Conservation (phyloP, 2,113 vertebrate species). For the Thalassoma bifasciatum region DNA sequence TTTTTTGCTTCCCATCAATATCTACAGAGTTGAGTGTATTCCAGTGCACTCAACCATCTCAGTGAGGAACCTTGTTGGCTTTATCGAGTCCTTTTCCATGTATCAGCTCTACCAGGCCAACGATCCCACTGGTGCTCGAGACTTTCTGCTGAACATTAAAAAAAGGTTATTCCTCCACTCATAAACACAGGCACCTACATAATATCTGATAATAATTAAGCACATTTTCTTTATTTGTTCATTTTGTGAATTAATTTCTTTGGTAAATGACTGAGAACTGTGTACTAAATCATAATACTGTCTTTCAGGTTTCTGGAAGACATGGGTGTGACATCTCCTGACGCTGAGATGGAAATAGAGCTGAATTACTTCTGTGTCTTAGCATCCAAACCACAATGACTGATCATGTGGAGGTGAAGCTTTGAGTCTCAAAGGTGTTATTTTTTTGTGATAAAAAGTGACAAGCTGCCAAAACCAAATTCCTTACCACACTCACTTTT, state of each 20-base stretch:
- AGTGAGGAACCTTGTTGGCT: conserved; percentile 76
- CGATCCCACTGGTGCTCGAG: conserved; percentile 75
- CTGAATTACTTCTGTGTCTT: conserved; percentile 76
- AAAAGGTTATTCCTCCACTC: conserved; percentile 73
- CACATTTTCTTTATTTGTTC: not conserved
- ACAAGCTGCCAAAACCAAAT: too few species aligned
- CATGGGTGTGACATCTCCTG: conserved; percentile 76
- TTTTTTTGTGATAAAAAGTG: too few species aligned
- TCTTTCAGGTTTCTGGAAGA: conserved; percentile 71
- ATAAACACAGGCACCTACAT: not conserved
- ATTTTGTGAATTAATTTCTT: not conserved
- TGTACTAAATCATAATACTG: not conserved
- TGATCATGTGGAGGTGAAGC: not conserved
- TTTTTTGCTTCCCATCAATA: not conserved
- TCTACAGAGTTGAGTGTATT: conserved; percentile 82
- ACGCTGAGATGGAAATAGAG: conserved; percentile 61
- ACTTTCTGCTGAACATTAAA: conserved; percentile 76
- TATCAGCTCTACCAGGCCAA: conserved; percentile 79
- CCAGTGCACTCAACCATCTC: conserved; percentile 67
- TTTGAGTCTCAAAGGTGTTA: too few species aligned
- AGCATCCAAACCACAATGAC: conserved; percentile 75
- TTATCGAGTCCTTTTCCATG: conserved; percentile 80
- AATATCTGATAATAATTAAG: not conserved
- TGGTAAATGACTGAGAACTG: not conserved
- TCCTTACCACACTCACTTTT: too few species aligned